Conservation (phyloP, 2,888 invertebrate genomes). For the Siphlonurus alternatus region DNA sequence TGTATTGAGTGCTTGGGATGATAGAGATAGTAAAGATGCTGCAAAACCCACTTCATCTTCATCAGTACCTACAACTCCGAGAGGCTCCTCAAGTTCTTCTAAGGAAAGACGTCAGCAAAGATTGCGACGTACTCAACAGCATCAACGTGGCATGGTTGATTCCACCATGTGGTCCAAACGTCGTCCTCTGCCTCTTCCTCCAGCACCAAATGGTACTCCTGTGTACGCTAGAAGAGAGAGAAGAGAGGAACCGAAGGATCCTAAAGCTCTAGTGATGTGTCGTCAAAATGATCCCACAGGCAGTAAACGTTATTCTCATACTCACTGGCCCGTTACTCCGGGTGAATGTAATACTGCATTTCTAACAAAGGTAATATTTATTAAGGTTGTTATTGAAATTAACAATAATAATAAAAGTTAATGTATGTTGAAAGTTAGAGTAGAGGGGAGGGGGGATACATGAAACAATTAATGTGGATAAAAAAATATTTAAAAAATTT, state of each 20-base stretch:
- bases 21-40: not conserved
- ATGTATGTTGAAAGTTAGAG: not conserved
- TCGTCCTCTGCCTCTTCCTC: not conserved
- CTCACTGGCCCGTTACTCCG: slow-evolving; percentile 71
- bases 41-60: not conserved
- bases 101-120: slow-evolving; percentile 1
- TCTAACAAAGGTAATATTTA: slow-evolving; percentile 55
- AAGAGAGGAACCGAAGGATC: not conserved
- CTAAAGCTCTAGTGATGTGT: not conserved
- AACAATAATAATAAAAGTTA: not conserved
- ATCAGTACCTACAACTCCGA: not conserved
- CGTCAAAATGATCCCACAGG: not conserved
- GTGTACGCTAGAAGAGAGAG: not conserved
- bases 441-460: not conserved
- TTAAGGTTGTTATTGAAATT: not conserved
- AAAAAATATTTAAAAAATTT: not conserved
- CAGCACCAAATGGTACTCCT: not conserved
- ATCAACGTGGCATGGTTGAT: not conserved
- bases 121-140: not conserved
- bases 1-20: slow-evolving; percentile 56
- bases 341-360: slow-evolving; percentile 80
- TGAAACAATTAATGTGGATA: not conserved
- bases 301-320: slow-evolving; percentile 31
- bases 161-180: not conserved
- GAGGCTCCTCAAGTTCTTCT: not conserved